Evolutionary conservation across 2,888 invertebrate species (phyloP).

Genomic region (Mimachlamys varia): DNA sequence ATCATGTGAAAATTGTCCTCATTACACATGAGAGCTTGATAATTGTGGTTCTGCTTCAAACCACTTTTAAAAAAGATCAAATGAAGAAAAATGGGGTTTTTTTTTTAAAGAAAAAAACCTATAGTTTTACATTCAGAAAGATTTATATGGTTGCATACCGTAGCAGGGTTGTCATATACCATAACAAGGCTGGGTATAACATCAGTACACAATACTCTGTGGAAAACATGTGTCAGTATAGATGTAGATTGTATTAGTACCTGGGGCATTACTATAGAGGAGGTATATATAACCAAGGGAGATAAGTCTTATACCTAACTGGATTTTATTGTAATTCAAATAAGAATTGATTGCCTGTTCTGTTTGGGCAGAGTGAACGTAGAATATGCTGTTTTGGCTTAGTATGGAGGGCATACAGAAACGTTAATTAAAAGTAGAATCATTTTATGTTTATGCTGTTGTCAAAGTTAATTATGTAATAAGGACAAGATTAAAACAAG

Average conservation of each 20-base stretch:
- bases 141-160: neutral
- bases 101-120: too few species aligned
- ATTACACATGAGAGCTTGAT: neutral
- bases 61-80: neutral
- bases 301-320: neutral
- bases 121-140: neutral
- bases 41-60: neutral
- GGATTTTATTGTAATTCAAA: neutral
- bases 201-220: neutral
- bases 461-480: neutral
- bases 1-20: neutral
- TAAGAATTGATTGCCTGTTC: neutral
- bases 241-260: neutral
- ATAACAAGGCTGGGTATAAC: neutral
- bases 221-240: neutral
- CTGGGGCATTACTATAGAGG: neutral
- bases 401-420: neutral
- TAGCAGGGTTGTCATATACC: neutral
- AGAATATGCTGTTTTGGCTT: neutral
- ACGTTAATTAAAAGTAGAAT: conserved; percentile 23
- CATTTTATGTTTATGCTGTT: conserved; percentile 38
- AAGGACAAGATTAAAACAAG: neutral
- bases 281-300: neutral
- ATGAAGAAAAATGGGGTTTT: neutral
- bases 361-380: neutral